A percentile compares a stretch with the other conserved stretches of the same genome.
phyloP scores from a whole-genome alignment of 2,888 invertebrate species.

The Chaitophorus viminalis region DNA sequence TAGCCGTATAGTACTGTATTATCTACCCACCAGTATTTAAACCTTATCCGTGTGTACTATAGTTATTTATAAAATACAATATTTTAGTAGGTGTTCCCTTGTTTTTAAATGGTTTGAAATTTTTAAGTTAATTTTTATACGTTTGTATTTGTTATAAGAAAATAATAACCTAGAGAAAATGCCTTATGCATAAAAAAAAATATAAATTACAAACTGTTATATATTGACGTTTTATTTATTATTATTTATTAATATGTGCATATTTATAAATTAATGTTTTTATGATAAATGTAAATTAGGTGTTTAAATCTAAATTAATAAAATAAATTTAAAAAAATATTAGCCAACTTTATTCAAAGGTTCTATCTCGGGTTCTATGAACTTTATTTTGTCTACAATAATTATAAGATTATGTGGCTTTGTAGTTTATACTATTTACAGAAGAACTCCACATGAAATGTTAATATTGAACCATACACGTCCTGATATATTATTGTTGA shows the following conservation, averaged over 20 bases:
- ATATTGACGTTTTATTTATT: not conserved
- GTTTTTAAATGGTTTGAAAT: conserved; percentile 25
- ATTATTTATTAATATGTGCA: not conserved
- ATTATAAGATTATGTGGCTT: too few relatives aligned
- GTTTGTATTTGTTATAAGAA: not conserved
- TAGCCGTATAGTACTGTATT: not conserved
- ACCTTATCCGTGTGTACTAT: conserved; percentile 21
- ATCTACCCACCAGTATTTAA: conserved; percentile 38
- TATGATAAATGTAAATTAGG: not conserved
- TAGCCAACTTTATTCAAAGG: too few relatives aligned
- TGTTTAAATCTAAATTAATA: too few relatives aligned
- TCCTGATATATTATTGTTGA: not conserved
- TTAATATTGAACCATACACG: not conserved
- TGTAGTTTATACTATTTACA: not conserved
- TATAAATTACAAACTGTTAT: not conserved
- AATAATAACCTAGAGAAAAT: not conserved
- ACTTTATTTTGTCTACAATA: too few relatives aligned
- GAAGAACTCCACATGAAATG: not conserved
- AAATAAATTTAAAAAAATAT: not conserved
- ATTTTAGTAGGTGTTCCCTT: conserved; percentile 14
- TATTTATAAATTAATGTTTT: not conserved
- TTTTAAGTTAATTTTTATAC: not conserved
- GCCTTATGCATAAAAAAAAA: conserved; percentile 1
- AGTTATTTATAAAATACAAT: conserved; percentile 18
- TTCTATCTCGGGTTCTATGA: too few relatives aligned